A percentile compares a stretch with the other conserved stretches of the same genome.
Evolutionary conservation across 2,797 vertebrate genomes (phyloP).

Genomic region (Cynopterus sphinx): DNA sequence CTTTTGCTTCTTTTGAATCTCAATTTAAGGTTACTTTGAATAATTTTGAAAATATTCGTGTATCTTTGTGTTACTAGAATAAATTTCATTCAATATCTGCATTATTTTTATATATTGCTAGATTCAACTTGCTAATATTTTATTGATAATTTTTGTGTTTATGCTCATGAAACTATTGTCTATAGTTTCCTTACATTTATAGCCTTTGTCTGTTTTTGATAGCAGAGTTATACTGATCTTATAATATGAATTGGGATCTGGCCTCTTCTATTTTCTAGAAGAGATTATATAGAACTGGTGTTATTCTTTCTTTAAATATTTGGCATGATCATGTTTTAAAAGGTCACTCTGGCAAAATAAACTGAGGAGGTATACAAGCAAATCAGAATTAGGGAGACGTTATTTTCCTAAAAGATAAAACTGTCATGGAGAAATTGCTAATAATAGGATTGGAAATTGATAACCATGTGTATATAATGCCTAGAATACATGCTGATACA

Average conservation of each 20-base stretch:
- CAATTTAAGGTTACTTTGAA: neutral
- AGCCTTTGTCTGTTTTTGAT: neutral
- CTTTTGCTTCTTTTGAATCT: slow-evolving; percentile 20
- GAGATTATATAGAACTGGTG: neutral
- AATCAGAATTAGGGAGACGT: neutral
- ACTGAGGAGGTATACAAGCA: neutral
- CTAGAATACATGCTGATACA: neutral
- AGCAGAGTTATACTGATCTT: neutral
- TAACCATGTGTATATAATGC: neutral
- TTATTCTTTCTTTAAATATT: neutral
- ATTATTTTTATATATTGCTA: neutral
- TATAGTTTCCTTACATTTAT: neutral
- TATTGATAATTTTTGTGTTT: neutral
- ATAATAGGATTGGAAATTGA: neutral
- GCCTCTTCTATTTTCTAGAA: neutral
- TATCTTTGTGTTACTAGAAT: neutral
- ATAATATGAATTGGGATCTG: neutral
- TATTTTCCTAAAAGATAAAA: slow-evolving; percentile 3
- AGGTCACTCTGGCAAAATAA: neutral
- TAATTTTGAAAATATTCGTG: neutral
- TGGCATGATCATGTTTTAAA: neutral
- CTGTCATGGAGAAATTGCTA: neutral
- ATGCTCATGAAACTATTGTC: neutral
- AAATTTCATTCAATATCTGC: neutral
- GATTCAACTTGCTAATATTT: neutral